phyloP scores from a whole-genome alignment of 1,140 invertebrate genomes.

The Chymomyza costata region DNA sequence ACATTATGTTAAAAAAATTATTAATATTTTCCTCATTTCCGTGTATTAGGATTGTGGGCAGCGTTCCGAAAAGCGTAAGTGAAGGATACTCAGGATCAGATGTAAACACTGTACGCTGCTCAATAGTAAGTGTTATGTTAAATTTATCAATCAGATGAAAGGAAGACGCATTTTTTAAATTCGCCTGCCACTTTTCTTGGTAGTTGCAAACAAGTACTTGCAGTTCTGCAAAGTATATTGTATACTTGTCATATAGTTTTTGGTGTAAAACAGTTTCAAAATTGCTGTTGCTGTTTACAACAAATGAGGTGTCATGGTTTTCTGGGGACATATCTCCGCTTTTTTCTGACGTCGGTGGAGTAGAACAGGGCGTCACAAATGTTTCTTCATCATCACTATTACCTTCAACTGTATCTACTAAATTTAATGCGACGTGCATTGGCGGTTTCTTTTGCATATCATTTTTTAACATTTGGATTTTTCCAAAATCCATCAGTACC shows the following conservation, averaged over 20 bases:
- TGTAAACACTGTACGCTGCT: constrained; percentile 87
- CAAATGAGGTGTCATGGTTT: constrained; percentile 25
- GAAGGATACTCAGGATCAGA: constrained; percentile 90
- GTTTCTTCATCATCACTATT: constrained; percentile 79
- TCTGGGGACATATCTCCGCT: constrained; percentile 77
- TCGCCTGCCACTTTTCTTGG: constrained; percentile 91
- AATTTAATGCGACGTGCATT: constrained; percentile 9
- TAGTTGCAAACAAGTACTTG: constrained; percentile 92
- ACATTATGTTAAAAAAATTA: constrained; percentile 77
- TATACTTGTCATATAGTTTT: constrained; percentile 89
- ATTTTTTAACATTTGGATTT: constrained; percentile 84
- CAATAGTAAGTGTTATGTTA: constrained; percentile 89
- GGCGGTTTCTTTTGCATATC: constrained; percentile 45
- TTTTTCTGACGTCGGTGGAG: constrained; percentile 87
- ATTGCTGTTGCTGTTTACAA: constrained; percentile 71
- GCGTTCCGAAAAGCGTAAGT: constrained; percentile 86
- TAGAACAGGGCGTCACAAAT: constrained; percentile 94
- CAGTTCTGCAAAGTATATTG: constrained; percentile 88
- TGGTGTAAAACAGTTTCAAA: constrained; percentile 83
- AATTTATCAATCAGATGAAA: constrained; percentile 94
- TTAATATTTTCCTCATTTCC: constrained; percentile 91
- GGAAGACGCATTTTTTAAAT: constrained; percentile 86
- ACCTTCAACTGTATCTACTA: constrained; percentile 24
- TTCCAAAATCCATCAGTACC: constrained; percentile 90
- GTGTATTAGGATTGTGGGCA: constrained; percentile 91